A percentile compares a stretch with the other conserved stretches of the same genome.
Evolutionary conservation across 2,888 invertebrate species (phyloP).

Genomic region (Nomada ferruginata): DNA sequence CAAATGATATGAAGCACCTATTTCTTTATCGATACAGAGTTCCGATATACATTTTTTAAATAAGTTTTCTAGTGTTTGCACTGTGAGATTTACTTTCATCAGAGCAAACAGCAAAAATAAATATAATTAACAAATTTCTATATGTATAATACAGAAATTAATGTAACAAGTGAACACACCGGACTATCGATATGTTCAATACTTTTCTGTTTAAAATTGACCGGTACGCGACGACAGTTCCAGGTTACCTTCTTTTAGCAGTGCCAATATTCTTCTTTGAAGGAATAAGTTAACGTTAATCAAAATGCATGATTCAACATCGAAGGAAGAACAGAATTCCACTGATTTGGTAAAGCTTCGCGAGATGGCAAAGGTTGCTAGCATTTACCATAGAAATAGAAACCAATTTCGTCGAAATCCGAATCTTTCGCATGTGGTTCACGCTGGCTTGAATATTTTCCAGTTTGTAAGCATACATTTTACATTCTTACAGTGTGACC

Average conservation of each 20-base stretch:
- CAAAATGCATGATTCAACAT: neutral
- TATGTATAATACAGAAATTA: no score
- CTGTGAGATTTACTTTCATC: no score
- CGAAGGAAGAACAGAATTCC: constrained; percentile 31
- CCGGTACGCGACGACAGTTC: neutral
- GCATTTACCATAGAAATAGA: constrained; percentile 70
- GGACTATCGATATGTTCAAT: constrained; percentile 1
- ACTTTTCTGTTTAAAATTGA: constrained; percentile 3
- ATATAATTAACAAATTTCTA: no score
- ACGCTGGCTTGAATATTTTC: constrained; percentile 73
- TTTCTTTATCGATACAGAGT: no score
- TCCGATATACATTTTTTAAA: no score
- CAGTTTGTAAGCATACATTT: constrained; percentile 76
- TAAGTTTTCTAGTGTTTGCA: no score
- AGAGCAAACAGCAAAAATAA: no score
- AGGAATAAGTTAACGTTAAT: constrained; percentile 3
- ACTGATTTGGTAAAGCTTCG: constrained; percentile 66
- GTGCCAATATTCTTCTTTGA: neutral
- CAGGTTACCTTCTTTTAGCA: neutral
- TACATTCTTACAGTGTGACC: neutral
- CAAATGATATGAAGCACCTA: no score
- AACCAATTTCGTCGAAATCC: constrained; percentile 72
- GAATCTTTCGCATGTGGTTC: constrained; percentile 76
- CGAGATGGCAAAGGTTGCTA: constrained; percentile 73
- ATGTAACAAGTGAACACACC: neutral